A percentile compares a stretch with the other conserved stretches of the same genome.
These are phyloP conservation scores for Pasiphila rectangulata DNA, from an alignment of 2,888 invertebrate species.

Conservation along the genomic window DNA sequence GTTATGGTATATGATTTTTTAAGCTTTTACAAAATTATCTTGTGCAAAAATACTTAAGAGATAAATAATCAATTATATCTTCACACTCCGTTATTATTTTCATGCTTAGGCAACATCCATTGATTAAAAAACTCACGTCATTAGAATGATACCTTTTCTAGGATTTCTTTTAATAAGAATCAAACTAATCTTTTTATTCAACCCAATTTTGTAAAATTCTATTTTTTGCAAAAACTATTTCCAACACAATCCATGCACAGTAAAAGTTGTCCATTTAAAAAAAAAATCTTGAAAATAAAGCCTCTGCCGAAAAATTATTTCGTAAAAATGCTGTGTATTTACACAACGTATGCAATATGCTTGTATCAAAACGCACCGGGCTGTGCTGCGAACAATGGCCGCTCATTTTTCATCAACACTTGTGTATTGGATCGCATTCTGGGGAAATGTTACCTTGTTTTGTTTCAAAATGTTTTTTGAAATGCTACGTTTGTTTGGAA, in stretches of 20 bases:
- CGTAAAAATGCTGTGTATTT: constrained; percentile 5
- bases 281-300: neutral
- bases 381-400: constrained; percentile 28
- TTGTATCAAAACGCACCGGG: constrained; percentile 26
- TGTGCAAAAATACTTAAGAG: no score
- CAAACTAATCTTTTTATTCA: no score
- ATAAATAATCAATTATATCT: no score
- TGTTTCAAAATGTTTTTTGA: constrained; percentile 2
- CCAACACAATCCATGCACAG: neutral
- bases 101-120: no score
- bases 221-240: neutral
- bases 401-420: constrained; percentile 33
- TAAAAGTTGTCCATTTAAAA: neutral
- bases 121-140: no score
- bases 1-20: no score
- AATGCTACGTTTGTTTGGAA: neutral
- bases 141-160: no score
- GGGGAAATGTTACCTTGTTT: constrained; percentile 9
- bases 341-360: constrained; percentile 16
- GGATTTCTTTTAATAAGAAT: no score
- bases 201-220: no score
- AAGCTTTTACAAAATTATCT: no score
- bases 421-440: constrained; percentile 8
- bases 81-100: no score
- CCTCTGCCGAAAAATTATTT: neutral